Percentiles rank a stretch among this genome's conserved stretches.
These are phyloP conservation scores for Buphagus erythrorhynchus DNA, from an alignment of 2,797 vertebrate species.

Conservation along the genomic window DNA sequence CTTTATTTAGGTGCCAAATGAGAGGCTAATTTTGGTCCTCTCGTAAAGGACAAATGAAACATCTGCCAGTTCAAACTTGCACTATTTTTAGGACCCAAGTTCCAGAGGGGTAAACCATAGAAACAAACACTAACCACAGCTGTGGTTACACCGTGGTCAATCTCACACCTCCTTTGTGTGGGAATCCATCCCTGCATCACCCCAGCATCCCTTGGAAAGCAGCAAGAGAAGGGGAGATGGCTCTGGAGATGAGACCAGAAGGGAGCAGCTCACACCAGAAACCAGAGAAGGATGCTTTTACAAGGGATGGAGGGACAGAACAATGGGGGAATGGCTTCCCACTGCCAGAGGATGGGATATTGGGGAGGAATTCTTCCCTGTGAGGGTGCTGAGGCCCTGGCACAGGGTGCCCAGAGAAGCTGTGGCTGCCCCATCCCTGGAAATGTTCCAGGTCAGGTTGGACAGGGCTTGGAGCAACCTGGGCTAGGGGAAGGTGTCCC, in stretches of 20 bases:
- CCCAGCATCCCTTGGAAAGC: background rate
- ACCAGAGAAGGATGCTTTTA: background rate
- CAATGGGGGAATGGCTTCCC: background rate
- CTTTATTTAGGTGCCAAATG: conserved; percentile 79
- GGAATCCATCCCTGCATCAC: background rate
- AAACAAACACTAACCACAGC: background rate
- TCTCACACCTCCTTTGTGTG: background rate
- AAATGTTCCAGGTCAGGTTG: background rate
- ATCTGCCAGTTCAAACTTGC: conserved; percentile 75
- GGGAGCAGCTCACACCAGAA: rapidly evolving
- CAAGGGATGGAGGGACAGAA: background rate
- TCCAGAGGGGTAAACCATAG: conserved; percentile 41
- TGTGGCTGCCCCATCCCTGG: background rate
- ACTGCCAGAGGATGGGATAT: background rate
- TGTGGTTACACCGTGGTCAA: background rate
- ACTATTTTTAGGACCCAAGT: conserved; percentile 75
- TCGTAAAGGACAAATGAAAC: conserved; percentile 76
- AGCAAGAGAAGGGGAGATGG: background rate
- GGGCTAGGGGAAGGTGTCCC: background rate
- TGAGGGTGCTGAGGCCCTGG: rapidly evolving
- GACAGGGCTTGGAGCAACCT: rapidly evolving
- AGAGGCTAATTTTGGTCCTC: conserved; percentile 78
- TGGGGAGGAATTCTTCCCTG: background rate
- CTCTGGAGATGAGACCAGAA: background rate
- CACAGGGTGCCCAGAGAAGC: background rate